These are phyloP conservation scores for Halotydeus destructor DNA, from an alignment of 1,140 invertebrate species.

Conservation along the genomic window DNA sequence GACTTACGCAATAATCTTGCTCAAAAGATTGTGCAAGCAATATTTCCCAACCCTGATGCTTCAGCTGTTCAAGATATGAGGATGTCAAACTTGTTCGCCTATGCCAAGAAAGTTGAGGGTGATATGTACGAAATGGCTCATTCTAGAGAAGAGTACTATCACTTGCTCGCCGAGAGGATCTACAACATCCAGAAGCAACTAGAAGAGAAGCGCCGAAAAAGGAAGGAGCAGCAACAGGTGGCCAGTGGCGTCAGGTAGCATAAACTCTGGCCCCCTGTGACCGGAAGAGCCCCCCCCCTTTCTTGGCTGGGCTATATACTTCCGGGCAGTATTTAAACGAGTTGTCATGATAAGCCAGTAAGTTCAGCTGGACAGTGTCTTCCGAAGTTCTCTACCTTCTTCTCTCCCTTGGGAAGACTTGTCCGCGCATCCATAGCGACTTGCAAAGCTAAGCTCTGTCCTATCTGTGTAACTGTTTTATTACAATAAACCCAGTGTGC, in stretches of 20 bases:
- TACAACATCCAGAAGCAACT: slow-evolving; percentile 99
- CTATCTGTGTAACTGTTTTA: no score
- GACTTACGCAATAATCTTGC: slow-evolving; percentile 96
- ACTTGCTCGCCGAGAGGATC: slow-evolving; percentile 92
- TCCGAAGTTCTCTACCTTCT: no score
- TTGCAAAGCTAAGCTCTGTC: no score
- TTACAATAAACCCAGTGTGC: no score
- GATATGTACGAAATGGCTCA: slow-evolving; percentile 99
- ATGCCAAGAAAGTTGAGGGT: slow-evolving; percentile 94
- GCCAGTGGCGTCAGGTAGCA: neutral
- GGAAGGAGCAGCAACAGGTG: slow-evolving; percentile 45
- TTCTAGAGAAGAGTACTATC: slow-evolving; percentile 91
- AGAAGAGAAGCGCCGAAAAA: slow-evolving; percentile 50
- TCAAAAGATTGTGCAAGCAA: slow-evolving; percentile 96
- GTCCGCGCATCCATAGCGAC: no score
- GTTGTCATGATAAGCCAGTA: no score
- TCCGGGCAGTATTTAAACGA: no score
- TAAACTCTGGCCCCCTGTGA: neutral
- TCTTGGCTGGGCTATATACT: no score
- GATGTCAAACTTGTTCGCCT: slow-evolving; percentile 92
- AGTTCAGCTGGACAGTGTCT: no score
- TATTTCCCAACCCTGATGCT: slow-evolving; percentile 89
- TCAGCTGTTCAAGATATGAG: slow-evolving; percentile 76
- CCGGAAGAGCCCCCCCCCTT: no score
- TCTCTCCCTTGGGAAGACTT: no score